phyloP scores from a whole-genome alignment of 2,113 vertebrate genomes.

The Gymnorhina tibicen region DNA sequence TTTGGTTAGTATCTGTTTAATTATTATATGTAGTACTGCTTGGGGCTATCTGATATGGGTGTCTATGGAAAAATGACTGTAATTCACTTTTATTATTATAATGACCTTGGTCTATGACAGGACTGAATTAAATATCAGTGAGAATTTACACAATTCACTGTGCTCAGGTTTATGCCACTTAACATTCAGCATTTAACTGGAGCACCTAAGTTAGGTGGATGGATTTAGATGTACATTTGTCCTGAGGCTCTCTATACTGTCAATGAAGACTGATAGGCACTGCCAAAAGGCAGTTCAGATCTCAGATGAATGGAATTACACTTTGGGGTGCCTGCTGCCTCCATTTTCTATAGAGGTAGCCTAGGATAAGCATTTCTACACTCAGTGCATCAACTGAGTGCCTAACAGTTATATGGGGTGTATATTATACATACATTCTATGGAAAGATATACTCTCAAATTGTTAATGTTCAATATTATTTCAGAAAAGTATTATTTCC shows the following conservation, averaged over 20 bases:
- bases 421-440: not conserved
- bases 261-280: not conserved
- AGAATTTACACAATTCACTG: slow-evolving; percentile 49
- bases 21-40: not conserved
- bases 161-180: slow-evolving; percentile 32
- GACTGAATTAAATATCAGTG: slow-evolving; percentile 41
- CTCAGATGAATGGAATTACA: not conserved
- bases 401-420: not conserved
- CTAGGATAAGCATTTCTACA: not conserved
- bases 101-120: slow-evolving; percentile 43
- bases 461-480: not conserved
- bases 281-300: not conserved
- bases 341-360: not conserved
- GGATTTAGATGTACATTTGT: slow-evolving; percentile 23
- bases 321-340: not conserved
- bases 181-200: slow-evolving; percentile 13
- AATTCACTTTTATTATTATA: slow-evolving; percentile 54
- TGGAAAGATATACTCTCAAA: not conserved
- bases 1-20: slow-evolving; percentile 23
- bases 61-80: not conserved
- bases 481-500: not conserved
- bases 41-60: not conserved
- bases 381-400: not conserved
- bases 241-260: not conserved
- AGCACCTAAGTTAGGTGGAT: not conserved